Base-by-base conservation (phyloP, 2,888 invertebrate genomes). In the Rhingia rostrata region DNA sequence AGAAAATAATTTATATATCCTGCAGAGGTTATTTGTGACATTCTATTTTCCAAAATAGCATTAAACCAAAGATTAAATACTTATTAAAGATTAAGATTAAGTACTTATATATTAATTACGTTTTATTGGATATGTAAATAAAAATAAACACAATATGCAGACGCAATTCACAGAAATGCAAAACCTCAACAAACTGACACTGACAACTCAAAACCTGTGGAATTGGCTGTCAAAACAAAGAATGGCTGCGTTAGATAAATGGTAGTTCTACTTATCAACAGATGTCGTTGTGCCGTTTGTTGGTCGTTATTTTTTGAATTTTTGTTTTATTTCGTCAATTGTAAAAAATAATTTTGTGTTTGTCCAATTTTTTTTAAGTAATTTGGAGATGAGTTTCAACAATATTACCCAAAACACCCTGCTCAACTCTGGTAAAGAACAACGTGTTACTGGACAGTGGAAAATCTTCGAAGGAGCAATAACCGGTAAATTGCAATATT, bases 381-480 rank as follows among this genome's bases (percentile, higher is more conserved):
- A 89, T 35, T 64, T 58, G 3, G 81, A 87, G 35, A 85, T 90
- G 1, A 77, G 91, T 86, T 89, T 93, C 39, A 88, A 91, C 32
- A 90, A 92, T 61, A 92, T 93, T 79, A 88, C 91, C 4, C 83
- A 88, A 37, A 91, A 90, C 37, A 89, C 92, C 2, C 86, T 93
- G 1, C 89, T 92, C 83, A 91, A 91, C 39, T 88, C 89, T 45
- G 90, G 90, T 6, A 32, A 49, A 22, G 87, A 90, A 5, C 93
- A 93, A 88, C 86, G 88, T 9, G 91, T 93, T 3, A 87, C 87
- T 2, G 90, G 88, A 3, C 86, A 89, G 37, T 92, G 91, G 91
- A 86, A 78, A 10, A 74, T 91, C n/a, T 45, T 83, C 0, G 78
- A 88, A 22, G 88, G 86, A 0, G 22, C 67, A 2, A 75, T 91